Evolutionary conservation across 2,797 vertebrate species (phyloP).

Genomic region (Distichodus sexfasciatus): DNA sequence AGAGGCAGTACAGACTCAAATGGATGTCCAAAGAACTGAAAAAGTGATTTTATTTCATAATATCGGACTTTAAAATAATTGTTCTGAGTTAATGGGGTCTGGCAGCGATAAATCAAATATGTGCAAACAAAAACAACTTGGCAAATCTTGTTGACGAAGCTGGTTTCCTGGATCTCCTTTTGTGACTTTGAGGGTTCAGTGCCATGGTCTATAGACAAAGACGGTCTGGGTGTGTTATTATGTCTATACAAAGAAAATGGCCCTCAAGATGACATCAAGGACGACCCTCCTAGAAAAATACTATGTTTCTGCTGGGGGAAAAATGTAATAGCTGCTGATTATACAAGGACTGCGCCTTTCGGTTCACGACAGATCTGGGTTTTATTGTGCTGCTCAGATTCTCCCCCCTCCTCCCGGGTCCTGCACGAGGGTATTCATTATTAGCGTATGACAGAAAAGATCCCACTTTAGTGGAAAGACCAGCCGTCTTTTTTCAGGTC

Average conservation of each 20-base stretch:
- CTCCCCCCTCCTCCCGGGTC: not conserved
- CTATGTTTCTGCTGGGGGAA: not conserved
- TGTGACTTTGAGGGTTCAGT: not conserved
- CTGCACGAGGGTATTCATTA: conserved; percentile 5
- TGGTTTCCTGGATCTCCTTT: not conserved
- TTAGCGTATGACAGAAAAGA: conserved; percentile 16
- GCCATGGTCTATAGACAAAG: not conserved
- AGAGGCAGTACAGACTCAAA: too few species aligned
- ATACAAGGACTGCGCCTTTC: conserved; percentile 1
- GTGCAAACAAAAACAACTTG: not conserved
- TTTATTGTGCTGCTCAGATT: not conserved
- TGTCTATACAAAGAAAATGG: conserved; percentile 7
- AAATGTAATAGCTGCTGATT: conserved; percentile 13
- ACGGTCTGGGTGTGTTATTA: not conserved
- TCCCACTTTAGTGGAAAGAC: conserved; percentile 16
- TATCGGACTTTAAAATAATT: too few species aligned
- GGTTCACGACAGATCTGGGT: conserved; percentile 2
- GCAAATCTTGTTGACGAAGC: not conserved
- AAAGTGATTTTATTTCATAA: too few species aligned
- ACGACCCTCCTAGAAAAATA: conserved; percentile 12
- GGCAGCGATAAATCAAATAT: not conserved
- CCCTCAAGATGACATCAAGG: conserved; percentile 13
- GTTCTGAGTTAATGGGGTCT: not conserved
- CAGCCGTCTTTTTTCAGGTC: conserved; percentile 1
- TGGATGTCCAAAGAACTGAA: too few species aligned